These are phyloP conservation scores for Mandrillus leucophaeus DNA, from an alignment of 2,113 vertebrate species.

Conservation along the genomic window DNA sequence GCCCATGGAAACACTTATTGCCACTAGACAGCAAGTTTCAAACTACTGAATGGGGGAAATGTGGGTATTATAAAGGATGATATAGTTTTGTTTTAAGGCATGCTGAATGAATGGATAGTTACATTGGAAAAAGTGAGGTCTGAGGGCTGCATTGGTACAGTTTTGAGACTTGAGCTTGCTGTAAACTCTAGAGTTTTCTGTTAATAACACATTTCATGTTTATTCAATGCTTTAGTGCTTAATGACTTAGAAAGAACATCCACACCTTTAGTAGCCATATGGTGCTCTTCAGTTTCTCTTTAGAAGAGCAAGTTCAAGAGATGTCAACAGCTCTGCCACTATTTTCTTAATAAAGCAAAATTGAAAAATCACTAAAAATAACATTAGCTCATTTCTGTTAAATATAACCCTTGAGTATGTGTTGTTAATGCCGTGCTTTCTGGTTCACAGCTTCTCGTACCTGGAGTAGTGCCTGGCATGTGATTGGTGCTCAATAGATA, in stretches of 20 bases:
- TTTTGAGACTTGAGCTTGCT: conserved; percentile 23
- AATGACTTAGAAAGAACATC: not conserved
- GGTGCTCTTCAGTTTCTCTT: not conserved
- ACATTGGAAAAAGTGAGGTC: not conserved
- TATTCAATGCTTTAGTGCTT: not conserved
- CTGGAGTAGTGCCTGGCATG: not conserved
- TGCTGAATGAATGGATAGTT: not conserved
- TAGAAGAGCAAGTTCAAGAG: not conserved
- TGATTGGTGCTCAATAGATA: not conserved
- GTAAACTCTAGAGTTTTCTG: not conserved
- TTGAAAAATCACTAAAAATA: conserved; percentile 6
- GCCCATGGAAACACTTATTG: not conserved
- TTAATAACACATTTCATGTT: not conserved
- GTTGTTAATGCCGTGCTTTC: not conserved
- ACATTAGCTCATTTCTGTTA: not conserved
- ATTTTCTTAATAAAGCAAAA: conserved; percentile 17
- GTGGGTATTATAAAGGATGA: not conserved
- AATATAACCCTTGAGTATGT: not conserved
- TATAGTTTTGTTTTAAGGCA: not conserved
- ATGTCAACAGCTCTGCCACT: not conserved
- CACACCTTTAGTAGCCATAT: not conserved
- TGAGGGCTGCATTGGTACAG: not conserved
- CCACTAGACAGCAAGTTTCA: not conserved
- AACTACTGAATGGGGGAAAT: not conserved
- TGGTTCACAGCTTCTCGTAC: conserved; percentile 23